A percentile compares a stretch with the other conserved stretches of the same genome.
phyloP scores from a whole-genome alignment of 2,888 invertebrate genomes.

The Dugesia japonica region DNA sequence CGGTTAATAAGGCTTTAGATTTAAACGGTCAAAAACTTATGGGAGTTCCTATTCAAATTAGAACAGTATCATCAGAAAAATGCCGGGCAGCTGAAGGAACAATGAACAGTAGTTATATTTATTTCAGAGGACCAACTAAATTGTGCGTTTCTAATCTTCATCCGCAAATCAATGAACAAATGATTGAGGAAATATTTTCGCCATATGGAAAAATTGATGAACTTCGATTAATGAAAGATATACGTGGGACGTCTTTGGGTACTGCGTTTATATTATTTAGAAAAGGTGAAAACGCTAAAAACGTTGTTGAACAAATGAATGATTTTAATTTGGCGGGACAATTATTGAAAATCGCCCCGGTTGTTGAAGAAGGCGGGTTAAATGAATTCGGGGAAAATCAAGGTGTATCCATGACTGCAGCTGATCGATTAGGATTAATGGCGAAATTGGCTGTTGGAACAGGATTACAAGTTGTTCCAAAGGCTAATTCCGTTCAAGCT shows the following conservation, averaged over 20 bases:
- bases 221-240: constrained; percentile 74
- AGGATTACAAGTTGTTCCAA: not conserved
- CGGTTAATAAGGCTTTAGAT: constrained; percentile 81
- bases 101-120: not conserved
- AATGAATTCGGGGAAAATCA: not conserved
- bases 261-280: constrained; percentile 92
- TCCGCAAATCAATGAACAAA: constrained; percentile 94
- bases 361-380: not conserved
- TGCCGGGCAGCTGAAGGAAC: not conserved
- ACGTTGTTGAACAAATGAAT: constrained; percentile 89
- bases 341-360: constrained; percentile 75
- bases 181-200: constrained; percentile 91
- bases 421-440: constrained; percentile 25
- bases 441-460: constrained; percentile 29
- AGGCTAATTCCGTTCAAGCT: not conserved
- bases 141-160: constrained; percentile 90
- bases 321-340: constrained; percentile 93
- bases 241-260: constrained; percentile 83
- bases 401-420: not conserved
- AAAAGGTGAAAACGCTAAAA: constrained; percentile 88
- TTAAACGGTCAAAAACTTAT: constrained; percentile 63
- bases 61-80: not conserved
- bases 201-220: constrained; percentile 66
- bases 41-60: constrained; percentile 65
- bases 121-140: constrained; percentile 67